Base-by-base conservation (phyloP, 2,888 invertebrate species). In the Rotaria socialis region DNA sequence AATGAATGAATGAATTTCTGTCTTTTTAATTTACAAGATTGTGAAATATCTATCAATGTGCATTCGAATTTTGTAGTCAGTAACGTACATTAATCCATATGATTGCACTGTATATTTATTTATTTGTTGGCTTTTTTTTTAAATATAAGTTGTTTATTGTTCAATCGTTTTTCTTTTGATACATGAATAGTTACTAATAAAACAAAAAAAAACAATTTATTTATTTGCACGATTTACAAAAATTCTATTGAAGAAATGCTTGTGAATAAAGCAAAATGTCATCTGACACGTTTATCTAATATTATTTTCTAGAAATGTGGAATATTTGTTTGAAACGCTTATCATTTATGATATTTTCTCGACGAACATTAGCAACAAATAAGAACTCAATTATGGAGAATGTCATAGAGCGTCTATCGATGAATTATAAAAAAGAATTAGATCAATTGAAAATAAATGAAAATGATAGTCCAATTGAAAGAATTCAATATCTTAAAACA, bases 371-470 rank as follows among this genome's bases (percentile, higher is more conserved):
- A 67, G 10, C 80, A 47, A 80, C 80, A n/a, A 80, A n/a, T 47
- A 80, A 24, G 11, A 80, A 43, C 24, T 14, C 47, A 47, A 80
- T 47, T 80, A 47, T 80, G 22, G 22, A 80, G 47, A 47, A 80
- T n/a, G 14, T 47, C 24, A 47, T 80, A 80, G 47, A 80, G 24
- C 22, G 41, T 80, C 14, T 80, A 47, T 43, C 47, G 11, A 47
- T 47, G 47, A 80, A 80, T 80, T 80, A 43, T 47, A 43, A 7
- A 22, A 80, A 80, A 80, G 80, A 80, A 80, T 47, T 80, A 8
- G 80, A 80, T 80, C 47, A 80, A 80, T 47, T 80, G n/a, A 10
- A 75, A 43, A 80, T 24, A 80, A 43, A 19, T n/a, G 75, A 75
- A 75, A 80, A 80, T 80, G 43, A n/a, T 24, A 80, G 24, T 47